Evolutionary conservation across 2,888 invertebrate species (phyloP), one percentile per base, ranked within the genome.

Genomic region (Adineta ricciae): DNA sequence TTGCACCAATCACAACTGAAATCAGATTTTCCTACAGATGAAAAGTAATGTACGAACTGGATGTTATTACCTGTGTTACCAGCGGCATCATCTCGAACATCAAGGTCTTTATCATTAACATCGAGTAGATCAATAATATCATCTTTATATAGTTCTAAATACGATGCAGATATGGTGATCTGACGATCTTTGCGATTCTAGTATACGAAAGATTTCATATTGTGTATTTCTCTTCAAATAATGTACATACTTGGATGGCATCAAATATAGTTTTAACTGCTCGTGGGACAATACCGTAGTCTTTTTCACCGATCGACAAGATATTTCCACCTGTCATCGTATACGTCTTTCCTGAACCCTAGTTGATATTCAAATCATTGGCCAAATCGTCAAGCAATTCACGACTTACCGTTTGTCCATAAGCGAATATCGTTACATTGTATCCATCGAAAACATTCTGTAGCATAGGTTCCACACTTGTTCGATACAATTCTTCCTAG

Each of bases 351-450:
- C 97, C 96, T 27, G 96, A 96, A 2, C 96, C 97, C 90, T 90
- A 87, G 19, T 72, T 21, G 11, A 5, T 38, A 24, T 38, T 21
- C 8, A 27, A 49, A 46, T 84, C 2, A 50, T n/a, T 41, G 16
- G 46, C 46, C 14, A 46, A 36, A 72, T 46, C 19, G 0, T 24
- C 8, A 5, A 14, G 9, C 3, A 21, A 52, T 49, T 9, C 4
- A 14, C 27, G 21, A 24, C 88, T 88, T 88, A 90, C 90, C 0
- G 97, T 97, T 91, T 97, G 97, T 0, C 97, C 97, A 91, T 97
- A 97, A 0, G 97, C 97, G 87, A 97, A 91, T 85, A 97, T 95
- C 2, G 97, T 97, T 0, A 95, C 94, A 92, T 97, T 97, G 89
- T 95, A 97, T 0, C 96, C 95, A 93, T 91, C 88, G 91, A 92